Percentiles rank a stretch among this genome's conserved stretches.
Conservation (phyloP, 2,888 invertebrate genomes). For the Megastigmus dorsalis region DNA sequence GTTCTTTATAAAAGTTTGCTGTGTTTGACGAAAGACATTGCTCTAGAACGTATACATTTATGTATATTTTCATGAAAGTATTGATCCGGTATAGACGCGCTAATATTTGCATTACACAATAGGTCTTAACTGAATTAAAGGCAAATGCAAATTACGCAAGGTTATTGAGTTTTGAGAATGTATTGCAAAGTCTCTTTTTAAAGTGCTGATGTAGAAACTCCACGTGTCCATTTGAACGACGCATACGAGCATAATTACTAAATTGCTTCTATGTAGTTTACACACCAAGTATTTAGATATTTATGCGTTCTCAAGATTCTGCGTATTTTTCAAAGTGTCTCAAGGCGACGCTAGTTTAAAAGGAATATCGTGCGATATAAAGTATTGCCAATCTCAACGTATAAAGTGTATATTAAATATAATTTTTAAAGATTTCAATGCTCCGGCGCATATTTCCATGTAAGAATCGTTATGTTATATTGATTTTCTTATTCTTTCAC, state of each 20-base stretch:
- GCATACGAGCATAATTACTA: neutral
- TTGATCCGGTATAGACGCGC: too few relatives aligned
- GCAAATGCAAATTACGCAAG: too few relatives aligned
- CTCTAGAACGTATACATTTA: too few relatives aligned
- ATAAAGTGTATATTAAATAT: constrained; percentile 24
- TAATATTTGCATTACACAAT: too few relatives aligned
- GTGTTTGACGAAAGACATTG: too few relatives aligned
- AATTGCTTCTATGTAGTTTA: neutral
- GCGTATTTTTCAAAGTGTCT: constrained; percentile 13
- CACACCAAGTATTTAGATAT: neutral
- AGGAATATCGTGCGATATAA: constrained; percentile 1
- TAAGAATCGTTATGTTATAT: constrained; percentile 8
- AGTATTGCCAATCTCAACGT: constrained; percentile 19
- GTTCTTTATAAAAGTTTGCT: too few relatives aligned
- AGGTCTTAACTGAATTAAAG: too few relatives aligned
- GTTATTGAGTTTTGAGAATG: neutral
- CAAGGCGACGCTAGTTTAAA: constrained; percentile 59
- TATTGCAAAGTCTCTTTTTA: neutral
- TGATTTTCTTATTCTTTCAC: neutral
- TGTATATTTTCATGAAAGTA: too few relatives aligned
- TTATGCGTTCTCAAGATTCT: constrained; percentile 21
- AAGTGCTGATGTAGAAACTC: constrained; percentile 1
- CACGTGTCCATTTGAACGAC: neutral
- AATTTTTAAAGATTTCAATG: constrained; percentile 7
- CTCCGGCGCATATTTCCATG: constrained; percentile 3